Base-by-base conservation (phyloP, 2,888 invertebrate genomes). In the Nycteola revayana region DNA sequence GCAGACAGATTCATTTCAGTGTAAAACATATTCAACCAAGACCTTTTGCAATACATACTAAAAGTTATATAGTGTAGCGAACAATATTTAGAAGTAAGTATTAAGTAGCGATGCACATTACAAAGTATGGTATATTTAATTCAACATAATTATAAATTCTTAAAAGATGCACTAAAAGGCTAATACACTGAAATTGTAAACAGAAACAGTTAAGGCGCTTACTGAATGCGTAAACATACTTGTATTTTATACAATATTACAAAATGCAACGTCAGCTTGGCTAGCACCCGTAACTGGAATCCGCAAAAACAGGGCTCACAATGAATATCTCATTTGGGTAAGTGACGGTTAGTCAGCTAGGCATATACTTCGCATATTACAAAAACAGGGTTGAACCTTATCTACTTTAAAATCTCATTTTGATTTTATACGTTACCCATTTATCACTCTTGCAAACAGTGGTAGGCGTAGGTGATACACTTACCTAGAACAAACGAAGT, bases 401-500 rank as follows among this genome's bases (percentile, higher is more conserved):
- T n/a, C n/a, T n/a, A n/a, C n/a, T n/a, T n/a, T n/a, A n/a, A 44
- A 36, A 8, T 6, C 20, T 25, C 36, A 41, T 35, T 33, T 40
- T 28, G 31, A 34, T 42, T 47, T 37, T 30, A 22, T 29, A 49
- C 36, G 22, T 41, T 38, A 41, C 7, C 9, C 9, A 23, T 18
- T 22, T 32, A 40, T 33, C 28, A 40, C 39, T 37, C 35, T 34
- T 32, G 29, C 36, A 1, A 34, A 34, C 25, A 9, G 20, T 41
- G 21, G 21, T n/a, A n/a, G n/a, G n/a, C n/a, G n/a, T n/a, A n/a
- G n/a, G n/a, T 20, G 20, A n/a, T 33, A 18, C 25, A 29, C 60
- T 56, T 64, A 64, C 63, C 63, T 64, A 54, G 23, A 64, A 64
- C 47, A 59, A 54, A 34, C 31, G 42, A 40, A 27, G 17, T n/a